Evolutionary conservation across 2,888 invertebrate genomes (phyloP).

Genomic region (Odontocerum albicorne): DNA sequence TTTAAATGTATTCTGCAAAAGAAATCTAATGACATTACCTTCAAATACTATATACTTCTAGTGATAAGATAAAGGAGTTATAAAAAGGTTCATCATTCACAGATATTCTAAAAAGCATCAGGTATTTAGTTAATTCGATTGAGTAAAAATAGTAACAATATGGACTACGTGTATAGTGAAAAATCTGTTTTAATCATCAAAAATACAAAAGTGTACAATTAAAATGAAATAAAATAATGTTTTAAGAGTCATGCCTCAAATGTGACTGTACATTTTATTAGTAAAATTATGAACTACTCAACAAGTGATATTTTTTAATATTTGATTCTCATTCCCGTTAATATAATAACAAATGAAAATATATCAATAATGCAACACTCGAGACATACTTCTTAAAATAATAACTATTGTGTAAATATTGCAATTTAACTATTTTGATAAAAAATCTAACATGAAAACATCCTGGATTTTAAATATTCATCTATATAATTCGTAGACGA

Average conservation of each 20-base stretch:
- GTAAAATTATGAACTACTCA: slow-evolving; percentile 3
- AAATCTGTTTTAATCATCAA: too few relatives aligned
- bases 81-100: too few relatives aligned
- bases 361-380: background rate
- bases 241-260: slow-evolving; percentile 1
- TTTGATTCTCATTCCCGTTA: background rate
- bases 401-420: slow-evolving; percentile 5
- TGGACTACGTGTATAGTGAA: too few relatives aligned
- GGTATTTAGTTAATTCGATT: too few relatives aligned
- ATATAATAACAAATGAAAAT: slow-evolving; percentile 6
- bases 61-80: too few relatives aligned
- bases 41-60: too few relatives aligned
- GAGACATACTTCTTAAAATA: background rate
- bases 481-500: slow-evolving; percentile 36
- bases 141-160: too few relatives aligned
- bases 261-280: background rate
- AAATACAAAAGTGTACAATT: too few relatives aligned
- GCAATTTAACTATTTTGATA: slow-evolving; percentile 15
- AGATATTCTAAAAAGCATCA: too few relatives aligned
- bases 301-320: background rate
- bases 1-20: too few relatives aligned
- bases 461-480: slow-evolving; percentile 30
- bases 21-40: too few relatives aligned
- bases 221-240: slow-evolving; percentile 1
- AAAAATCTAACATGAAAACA: slow-evolving; percentile 19